A percentile compares a stretch with the other conserved stretches of the same genome.
Evolutionary conservation across 2,888 invertebrate species (phyloP).

Genomic region (Drosophila mimica): DNA sequence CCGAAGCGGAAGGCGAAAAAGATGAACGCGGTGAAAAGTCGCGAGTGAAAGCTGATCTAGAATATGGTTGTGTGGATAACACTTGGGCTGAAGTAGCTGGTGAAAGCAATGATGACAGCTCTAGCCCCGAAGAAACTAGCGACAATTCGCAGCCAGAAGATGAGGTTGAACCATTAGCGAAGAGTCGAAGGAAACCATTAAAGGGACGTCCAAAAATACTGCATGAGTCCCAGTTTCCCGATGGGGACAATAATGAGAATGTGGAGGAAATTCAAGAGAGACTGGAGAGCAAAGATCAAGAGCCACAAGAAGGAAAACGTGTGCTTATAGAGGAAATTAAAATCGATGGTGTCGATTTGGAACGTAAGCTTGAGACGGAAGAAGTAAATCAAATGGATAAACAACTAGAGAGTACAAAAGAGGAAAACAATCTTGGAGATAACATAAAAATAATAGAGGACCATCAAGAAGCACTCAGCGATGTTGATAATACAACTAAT

Average conservation of each 20-base stretch:
- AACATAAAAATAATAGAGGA: conserved; percentile 10
- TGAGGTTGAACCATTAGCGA: conserved; percentile 41
- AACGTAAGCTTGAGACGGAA: not conserved
- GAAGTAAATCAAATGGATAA: not conserved
- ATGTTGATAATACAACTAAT: not conserved
- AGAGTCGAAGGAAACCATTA: conserved; percentile 26
- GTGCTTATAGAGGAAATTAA: conserved; percentile 47
- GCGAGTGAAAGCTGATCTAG: conserved; percentile 62
- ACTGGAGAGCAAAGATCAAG: conserved; percentile 9
- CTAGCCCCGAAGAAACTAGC: conserved; percentile 48
- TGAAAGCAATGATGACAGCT: conserved; percentile 23
- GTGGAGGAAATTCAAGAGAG: conserved; percentile 27
- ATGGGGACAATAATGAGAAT: conserved; percentile 3
- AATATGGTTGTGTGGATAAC: conserved; percentile 49
- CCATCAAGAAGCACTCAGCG: conserved; percentile 10
- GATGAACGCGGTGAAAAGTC: conserved; percentile 33
- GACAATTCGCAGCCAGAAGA: conserved; percentile 40
- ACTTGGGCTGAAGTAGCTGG: conserved; percentile 66
- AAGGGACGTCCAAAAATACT: conserved; percentile 53
- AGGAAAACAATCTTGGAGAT: not conserved
- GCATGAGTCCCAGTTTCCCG: conserved; percentile 31
- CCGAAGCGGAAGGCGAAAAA: conserved; percentile 72
- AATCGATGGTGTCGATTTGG: not conserved
- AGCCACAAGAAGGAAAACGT: conserved; percentile 7
- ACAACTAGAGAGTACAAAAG: not conserved